These are phyloP conservation scores for Manis javanica DNA, from an alignment of 2,797 vertebrate species.

Conservation along the genomic window DNA sequence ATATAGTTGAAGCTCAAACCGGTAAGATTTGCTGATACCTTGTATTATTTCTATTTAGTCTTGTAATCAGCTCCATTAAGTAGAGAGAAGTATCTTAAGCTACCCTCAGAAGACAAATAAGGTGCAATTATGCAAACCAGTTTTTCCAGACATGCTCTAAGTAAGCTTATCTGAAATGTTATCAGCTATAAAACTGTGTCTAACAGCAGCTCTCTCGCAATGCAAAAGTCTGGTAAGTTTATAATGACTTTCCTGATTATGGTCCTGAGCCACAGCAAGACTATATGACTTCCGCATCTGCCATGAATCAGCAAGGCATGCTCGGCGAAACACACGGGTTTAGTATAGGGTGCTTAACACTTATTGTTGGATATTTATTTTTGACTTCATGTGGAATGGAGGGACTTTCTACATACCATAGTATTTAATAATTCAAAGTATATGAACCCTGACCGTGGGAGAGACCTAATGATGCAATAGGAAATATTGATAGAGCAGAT, in stretches of 20 bases:
- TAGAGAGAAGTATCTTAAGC: not conserved
- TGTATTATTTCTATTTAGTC: slow-evolving; percentile 23
- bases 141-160: slow-evolving; percentile 21
- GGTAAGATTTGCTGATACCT: not conserved
- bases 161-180: not conserved
- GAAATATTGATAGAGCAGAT: not conserved
- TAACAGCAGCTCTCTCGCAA: not conserved
- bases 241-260: not conserved
- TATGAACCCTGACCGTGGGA: not conserved
- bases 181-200: not conserved
- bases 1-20: not conserved
- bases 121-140: not conserved
- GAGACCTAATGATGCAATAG: not conserved
- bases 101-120: slow-evolving; percentile 8
- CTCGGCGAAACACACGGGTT: not conserved
- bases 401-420: not conserved
- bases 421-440: not conserved
- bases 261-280: not conserved
- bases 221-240: not conserved
- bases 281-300: not conserved
- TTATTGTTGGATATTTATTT: not conserved
- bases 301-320: not conserved
- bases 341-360: not conserved
- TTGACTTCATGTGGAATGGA: not conserved
- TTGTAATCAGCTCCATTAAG: not conserved